Conservation (phyloP, 1,140 invertebrate genomes). For the Procambarus clarkii region DNA sequence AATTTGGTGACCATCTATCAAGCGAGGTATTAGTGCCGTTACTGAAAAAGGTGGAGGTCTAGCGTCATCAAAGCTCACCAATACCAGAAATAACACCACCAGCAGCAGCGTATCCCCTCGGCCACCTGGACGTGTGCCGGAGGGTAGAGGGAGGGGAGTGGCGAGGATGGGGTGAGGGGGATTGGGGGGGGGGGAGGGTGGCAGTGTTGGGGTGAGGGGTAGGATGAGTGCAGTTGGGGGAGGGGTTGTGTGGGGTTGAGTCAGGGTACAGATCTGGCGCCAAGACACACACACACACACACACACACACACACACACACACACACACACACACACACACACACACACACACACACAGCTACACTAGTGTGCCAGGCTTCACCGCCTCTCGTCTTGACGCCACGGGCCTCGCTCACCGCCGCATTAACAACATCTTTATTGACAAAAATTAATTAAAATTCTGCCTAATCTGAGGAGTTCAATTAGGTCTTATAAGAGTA, state of each 20-base stretch:
- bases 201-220: not conserved
- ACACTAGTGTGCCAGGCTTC: not conserved
- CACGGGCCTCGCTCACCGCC: not conserved
- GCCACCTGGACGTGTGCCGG: not conserved
- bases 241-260: not conserved
- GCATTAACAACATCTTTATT: too few species aligned
- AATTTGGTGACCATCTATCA: not conserved
- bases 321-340: too few species aligned
- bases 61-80: not conserved
- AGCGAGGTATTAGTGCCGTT: not conserved
- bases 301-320: too few species aligned
- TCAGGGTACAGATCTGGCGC: slow-evolving; percentile 4
- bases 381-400: not conserved
- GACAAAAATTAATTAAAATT: too few species aligned
- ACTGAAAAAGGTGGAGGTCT: not conserved
- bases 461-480: too few species aligned
- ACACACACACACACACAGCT: too few species aligned
- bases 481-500: too few species aligned
- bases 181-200: not conserved
- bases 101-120: not conserved
- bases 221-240: not conserved
- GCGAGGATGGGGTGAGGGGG: not conserved
- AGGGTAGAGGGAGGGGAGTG: not conserved
- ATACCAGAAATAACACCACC: not conserved
- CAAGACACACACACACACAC: not conserved